Conservation (phyloP, 2,888 invertebrate species). For the Acanthosepion esculentum region DNA sequence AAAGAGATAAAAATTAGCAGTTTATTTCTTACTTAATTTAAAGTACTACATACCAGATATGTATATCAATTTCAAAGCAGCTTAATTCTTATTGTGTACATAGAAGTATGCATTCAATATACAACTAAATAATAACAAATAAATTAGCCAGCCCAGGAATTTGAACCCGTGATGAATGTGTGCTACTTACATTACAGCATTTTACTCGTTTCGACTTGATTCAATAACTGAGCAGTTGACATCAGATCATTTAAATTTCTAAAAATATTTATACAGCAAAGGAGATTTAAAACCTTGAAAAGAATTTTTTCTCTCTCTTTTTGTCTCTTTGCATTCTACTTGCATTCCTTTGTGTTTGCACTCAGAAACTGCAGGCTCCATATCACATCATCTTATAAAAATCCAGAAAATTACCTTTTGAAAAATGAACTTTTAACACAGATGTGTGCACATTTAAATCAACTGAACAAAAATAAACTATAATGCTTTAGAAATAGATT, state of each 20-base stretch:
- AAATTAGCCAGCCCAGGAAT: not conserved
- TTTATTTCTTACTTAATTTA: not conserved
- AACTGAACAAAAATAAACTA: not conserved
- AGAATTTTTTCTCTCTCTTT: not conserved
- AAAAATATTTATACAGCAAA: not conserved
- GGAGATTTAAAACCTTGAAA: not conserved
- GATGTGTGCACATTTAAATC: not conserved
- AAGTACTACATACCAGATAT: not conserved
- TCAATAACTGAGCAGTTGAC: not conserved
- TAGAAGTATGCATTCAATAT: not conserved
- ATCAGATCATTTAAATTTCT: not conserved
- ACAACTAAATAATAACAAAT: not conserved
- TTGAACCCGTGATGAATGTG: slow-evolving; percentile 6
- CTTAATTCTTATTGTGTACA: not conserved
- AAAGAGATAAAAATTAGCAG: not conserved
- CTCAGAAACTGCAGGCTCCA: not conserved
- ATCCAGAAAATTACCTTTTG: not conserved
- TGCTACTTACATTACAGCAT: not conserved
- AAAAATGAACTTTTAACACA: not conserved
- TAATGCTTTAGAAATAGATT: not conserved
- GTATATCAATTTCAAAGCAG: not conserved
- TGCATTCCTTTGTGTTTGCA: not conserved
- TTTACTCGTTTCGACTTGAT: not conserved
- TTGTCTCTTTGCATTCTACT: not conserved
- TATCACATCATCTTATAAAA: not conserved